Evolutionary conservation across 2,797 vertebrate genomes (phyloP), one percentile per base, ranked within the genome.

Genomic region (Zenarchopterus dispar): DNA sequence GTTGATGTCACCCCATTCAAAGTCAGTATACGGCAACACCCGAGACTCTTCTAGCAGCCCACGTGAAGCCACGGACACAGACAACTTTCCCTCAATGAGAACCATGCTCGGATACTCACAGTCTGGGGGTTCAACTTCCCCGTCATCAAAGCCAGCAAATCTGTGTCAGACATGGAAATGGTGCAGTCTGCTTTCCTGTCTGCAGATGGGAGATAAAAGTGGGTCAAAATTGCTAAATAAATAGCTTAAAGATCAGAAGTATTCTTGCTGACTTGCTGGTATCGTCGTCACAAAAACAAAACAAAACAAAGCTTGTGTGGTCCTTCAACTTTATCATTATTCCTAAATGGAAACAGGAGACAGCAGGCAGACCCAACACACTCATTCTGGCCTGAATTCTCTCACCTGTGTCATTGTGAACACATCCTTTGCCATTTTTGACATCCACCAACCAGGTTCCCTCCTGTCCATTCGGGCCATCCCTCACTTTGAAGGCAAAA

Each of bases 41-140:
- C n/a, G n/a, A n/a, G n/a, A n/a, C n/a, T n/a, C 24, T 24, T 24
- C 24, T 24, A 24, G 24, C 24, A 24, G 24, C 5, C 5, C 11
- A 36, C 33, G 9, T 10, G 2, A 36, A 36, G 9, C 11, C 11
- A 13, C 33, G 11, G 33, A 11, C 11, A 10, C 11, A 10, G 11
- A 36, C 9, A 36, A 2, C 19, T 45, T 21, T 56, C 5, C 24
- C 0, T 54, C 23, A 23, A 5, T 31, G 4, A 15, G 2, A 47
- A 39, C 10, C 5, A 13, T 6, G 16, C 22, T 2, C 41, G 15
- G 59, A 62, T 56, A 94, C 95, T 95, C 83, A 98, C 95, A 36
- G 94, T 95, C 89, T 97, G 97, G 61, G 96, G 96, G 80, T 97
- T 98, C 87, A 98, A 96, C 90, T 97, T 96, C 44, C 97, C 96